phyloP scores from a whole-genome alignment of 2,797 vertebrate species.

The Parotocinclus haroldoi region DNA sequence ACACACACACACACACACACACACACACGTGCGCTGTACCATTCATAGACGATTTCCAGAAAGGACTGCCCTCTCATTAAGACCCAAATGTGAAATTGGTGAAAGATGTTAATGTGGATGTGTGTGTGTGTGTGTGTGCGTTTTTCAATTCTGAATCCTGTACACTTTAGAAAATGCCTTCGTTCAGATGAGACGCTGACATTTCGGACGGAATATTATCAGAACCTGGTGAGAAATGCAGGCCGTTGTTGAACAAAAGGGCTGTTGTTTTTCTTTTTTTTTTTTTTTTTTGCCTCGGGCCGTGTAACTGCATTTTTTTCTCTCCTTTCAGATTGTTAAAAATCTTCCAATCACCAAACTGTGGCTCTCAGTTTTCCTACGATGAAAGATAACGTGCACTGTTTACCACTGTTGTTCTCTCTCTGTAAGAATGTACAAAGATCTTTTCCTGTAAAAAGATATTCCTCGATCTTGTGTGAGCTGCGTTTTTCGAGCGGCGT shows the following conservation, averaged over 20 bases:
- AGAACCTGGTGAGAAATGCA: slow-evolving; percentile 24
- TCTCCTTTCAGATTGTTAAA: slow-evolving; percentile 22
- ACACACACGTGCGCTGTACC: no score
- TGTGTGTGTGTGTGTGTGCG: background rate
- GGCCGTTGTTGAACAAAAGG: slow-evolving; percentile 35
- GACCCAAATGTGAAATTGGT: slow-evolving; percentile 1
- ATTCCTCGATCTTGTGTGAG: slow-evolving; percentile 34
- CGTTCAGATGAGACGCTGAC: slow-evolving; percentile 12
- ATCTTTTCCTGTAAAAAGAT: no score
- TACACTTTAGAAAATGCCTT: slow-evolving; percentile 12
- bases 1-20: no score
- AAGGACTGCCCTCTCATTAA: background rate
- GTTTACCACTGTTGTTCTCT: slow-evolving; percentile 42
- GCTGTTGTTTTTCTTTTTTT: slow-evolving; percentile 40
- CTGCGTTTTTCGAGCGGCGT: slow-evolving; percentile 25
- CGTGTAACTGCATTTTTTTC: background rate
- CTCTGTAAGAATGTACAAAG: slow-evolving; percentile 40
- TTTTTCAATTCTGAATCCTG: slow-evolving; percentile 30
- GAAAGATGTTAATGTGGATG: slow-evolving; percentile 8
- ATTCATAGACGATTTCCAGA: background rate
- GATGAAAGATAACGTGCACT: slow-evolving; percentile 42
- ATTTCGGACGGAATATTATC: slow-evolving; percentile 12
- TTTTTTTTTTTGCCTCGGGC: slow-evolving; percentile 16
- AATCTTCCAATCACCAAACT: slow-evolving; percentile 17
- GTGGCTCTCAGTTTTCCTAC: slow-evolving; percentile 14